Conservation (phyloP, 2,113 vertebrate species). For the Copsychus sechellarum region DNA sequence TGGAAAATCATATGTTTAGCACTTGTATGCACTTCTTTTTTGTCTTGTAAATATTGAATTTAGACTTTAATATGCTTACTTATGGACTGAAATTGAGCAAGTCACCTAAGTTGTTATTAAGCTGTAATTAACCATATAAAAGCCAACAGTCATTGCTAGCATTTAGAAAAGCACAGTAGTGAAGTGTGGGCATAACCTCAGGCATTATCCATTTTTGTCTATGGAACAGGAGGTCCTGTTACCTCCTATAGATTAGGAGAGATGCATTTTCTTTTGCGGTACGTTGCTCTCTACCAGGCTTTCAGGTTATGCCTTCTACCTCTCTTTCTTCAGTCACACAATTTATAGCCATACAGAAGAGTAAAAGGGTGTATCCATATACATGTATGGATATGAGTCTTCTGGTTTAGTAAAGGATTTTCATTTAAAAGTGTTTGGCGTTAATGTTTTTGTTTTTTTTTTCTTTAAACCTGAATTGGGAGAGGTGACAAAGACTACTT, state of each 20-base stretch:
- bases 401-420: background rate
- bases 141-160: background rate
- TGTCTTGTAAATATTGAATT: background rate
- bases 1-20: background rate
- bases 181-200: background rate
- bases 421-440: background rate
- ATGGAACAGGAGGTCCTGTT: background rate
- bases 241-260: background rate
- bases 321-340: background rate
- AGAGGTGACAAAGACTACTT: background rate
- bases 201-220: background rate
- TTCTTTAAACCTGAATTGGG: background rate
- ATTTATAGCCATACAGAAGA: background rate
- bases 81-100: background rate
- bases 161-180: background rate
- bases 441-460: background rate
- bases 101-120: background rate
- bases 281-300: background rate
- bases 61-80: background rate
- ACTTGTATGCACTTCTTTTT: background rate
- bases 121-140: slow-evolving; percentile 18
- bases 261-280: background rate
- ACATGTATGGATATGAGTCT: background rate
- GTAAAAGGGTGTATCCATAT: background rate
- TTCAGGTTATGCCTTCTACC: background rate